Evolutionary conservation across 2,113 vertebrate genomes (phyloP).

Genomic region (Ochotona curzoniae): DNA sequence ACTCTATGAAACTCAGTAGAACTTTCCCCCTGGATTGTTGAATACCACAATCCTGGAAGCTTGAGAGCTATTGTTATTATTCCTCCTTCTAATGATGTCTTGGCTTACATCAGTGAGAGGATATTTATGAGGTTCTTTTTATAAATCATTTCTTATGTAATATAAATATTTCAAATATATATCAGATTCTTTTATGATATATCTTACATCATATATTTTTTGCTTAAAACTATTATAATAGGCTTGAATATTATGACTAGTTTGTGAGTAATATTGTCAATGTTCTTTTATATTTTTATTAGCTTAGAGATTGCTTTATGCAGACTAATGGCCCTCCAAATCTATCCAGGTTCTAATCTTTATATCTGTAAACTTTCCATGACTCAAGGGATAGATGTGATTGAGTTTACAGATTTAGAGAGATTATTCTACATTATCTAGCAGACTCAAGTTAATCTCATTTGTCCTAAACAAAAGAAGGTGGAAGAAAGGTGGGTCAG

Average conservation of each 20-base stretch:
- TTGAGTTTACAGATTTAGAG: not conserved
- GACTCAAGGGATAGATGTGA: not conserved
- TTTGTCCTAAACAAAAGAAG: not conserved
- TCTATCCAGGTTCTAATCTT: not conserved
- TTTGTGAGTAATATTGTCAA: not conserved
- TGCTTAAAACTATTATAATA: not conserved
- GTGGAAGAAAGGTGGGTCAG: not conserved
- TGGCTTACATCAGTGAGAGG: not conserved
- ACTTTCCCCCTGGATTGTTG: not conserved
- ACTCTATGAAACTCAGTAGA: not conserved
- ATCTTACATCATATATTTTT: not conserved
- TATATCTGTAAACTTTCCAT: not conserved
- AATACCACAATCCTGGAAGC: not conserved
- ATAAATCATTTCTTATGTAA: not conserved
- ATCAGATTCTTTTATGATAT: not conserved
- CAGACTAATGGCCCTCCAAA: not conserved
- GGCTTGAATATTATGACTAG: not conserved
- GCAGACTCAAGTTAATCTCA: not conserved
- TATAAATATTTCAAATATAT: not conserved
- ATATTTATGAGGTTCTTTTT: not conserved
- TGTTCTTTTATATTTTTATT: constrained; percentile 15
- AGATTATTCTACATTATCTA: not conserved
- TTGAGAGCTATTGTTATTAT: not conserved
- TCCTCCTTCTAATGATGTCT: not conserved
- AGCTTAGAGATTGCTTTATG: not conserved